Percentiles rank a stretch among this genome's conserved stretches.
Evolutionary conservation across 92 coral and sea anemone species (phyloP).

Genomic region (Heliopora coerulea): DNA sequence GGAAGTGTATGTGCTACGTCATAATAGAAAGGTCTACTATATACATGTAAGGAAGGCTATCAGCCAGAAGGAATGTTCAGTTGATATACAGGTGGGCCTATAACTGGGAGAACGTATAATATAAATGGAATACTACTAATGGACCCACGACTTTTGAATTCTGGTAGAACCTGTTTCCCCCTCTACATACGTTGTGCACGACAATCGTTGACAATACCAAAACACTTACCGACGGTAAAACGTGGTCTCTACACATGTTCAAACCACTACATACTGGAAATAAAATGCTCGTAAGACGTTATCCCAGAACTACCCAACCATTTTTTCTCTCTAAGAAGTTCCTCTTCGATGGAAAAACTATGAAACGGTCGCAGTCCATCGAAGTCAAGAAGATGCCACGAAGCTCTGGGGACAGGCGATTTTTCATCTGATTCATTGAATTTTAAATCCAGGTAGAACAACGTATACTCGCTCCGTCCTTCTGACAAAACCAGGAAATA

Average conservation of each 20-base stretch:
- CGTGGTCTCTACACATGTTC: constrained; percentile 74
- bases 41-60: too few species aligned
- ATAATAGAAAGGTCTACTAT: too few species aligned
- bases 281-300: constrained; percentile 89
- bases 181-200: too few species aligned
- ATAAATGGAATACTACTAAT: too few species aligned
- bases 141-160: too few species aligned
- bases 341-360: constrained; percentile 95
- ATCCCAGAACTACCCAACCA: constrained; percentile 94
- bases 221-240: constrained; percentile 34
- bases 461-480: constrained; percentile 89
- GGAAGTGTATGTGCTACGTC: too few species aligned
- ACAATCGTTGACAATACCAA: too few species aligned
- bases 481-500: constrained; percentile 88
- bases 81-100: too few species aligned
- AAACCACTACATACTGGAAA: constrained; percentile 86
- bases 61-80: too few species aligned
- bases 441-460: constrained; percentile 83
- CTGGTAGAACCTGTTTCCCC: too few species aligned
- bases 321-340: constrained; percentile 83
- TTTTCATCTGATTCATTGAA: constrained; percentile 9
- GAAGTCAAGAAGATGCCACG: constrained; percentile 79
- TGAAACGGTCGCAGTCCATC: constrained; percentile 67
- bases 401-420: constrained; percentile 42
- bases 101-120: too few species aligned